Evolutionary conservation across 2,888 invertebrate species (phyloP).

Genomic region (Argyra leucocephala): DNA sequence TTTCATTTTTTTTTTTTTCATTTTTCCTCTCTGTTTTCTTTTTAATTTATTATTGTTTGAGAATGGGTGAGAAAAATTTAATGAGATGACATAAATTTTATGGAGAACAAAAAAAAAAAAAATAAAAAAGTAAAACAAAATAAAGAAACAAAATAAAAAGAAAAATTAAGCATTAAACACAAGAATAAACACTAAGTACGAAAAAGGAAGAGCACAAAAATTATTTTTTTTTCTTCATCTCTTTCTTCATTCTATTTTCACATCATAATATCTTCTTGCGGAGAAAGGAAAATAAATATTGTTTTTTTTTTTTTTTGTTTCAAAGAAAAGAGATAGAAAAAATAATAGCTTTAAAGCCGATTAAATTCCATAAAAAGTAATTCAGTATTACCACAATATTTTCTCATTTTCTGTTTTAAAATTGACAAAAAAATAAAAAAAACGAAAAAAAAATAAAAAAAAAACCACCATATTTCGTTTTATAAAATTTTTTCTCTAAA

Average conservation of each 20-base stretch:
- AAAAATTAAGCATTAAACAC: too few relatives aligned
- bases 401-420: neutral
- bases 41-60: neutral
- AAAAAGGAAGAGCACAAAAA: neutral
- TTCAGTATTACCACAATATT: neutral
- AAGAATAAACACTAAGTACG: too few relatives aligned
- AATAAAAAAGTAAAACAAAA: neutral
- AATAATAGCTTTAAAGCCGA: conserved; percentile 2
- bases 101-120: neutral
- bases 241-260: neutral
- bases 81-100: neutral
- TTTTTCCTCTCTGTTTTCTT: neutral
- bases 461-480: too few relatives aligned
- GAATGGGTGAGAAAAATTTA: neutral
- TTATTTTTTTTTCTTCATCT: neutral
- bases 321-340: neutral
- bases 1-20: neutral
- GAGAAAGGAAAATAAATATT: neutral
- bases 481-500: too few relatives aligned
- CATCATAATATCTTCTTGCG: too few relatives aligned
- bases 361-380: conserved; percentile 3
- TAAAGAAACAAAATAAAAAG: too few relatives aligned
- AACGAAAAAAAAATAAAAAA: too few relatives aligned
- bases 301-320: neutral
- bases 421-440: too few relatives aligned